Evolutionary conservation across 2,797 vertebrate species (phyloP), one percentile per base, ranked within the genome.

Genomic region (Clamator glandarius): DNA sequence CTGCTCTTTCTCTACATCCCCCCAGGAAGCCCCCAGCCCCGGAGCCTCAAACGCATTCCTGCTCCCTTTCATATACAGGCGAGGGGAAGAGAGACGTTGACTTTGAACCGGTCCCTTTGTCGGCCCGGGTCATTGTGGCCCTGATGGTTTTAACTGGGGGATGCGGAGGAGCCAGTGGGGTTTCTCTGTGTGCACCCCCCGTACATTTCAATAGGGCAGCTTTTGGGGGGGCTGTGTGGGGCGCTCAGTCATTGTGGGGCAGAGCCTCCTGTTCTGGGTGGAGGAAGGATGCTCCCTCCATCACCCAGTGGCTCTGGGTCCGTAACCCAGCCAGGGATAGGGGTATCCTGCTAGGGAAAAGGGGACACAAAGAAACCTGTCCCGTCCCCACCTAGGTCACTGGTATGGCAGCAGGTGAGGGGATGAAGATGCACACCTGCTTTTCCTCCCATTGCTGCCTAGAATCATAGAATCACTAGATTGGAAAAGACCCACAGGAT

Each of bases 41-140:
- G 75, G 33, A 79, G 58, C 85, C 93, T 95, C 89, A 89, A 80
- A 93, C 80, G 62, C 95, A 97, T 96, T 97, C 96, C 93, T 88
- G 50, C 41, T 85, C 59, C 80, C 87, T 96, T 95, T 92, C 96
- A 94, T 92, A 95, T 96, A 96, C 93, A 97, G 92, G 35, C 84
- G 58, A 91, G 87, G 82, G 85, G 94, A 92, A 95, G 91, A 89
- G 94, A 95, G 93, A 94, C 95, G 92, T 92, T 96, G 95, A 96
- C 97, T 97, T 96, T 97, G 97, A 97, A 97, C 97, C 16, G 89
- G 66, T 42, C 70, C 77, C 95, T 95, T 95, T 96, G 95, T 95
- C 92, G 91, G 39, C 20, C 1, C 23, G 51, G 66, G 83, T 91
- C 83, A 91, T 96, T 96, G 91, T 96, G 57, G 84, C 88, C 4